Base-by-base conservation (phyloP, 2,888 invertebrate genomes). In the Nomada hirtipes region DNA sequence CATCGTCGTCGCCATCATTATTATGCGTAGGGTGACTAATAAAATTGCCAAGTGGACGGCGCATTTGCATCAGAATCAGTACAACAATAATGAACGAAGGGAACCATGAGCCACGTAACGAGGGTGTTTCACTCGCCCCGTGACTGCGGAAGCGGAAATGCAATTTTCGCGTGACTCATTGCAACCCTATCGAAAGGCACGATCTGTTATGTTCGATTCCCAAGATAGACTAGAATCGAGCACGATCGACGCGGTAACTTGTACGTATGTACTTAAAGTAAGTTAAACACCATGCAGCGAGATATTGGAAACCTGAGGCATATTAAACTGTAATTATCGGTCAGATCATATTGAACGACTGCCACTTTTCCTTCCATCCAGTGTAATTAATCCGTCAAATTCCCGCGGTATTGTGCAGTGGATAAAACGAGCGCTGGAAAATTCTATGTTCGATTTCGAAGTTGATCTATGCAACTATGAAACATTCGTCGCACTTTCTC, bases 91-190 rank as follows among this genome's bases (percentile, higher is more conserved):
- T 23, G 26, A 47, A 65, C 77, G 75, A 70, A 61, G 47, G 36
- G 64, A 68, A 79, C 65, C 57, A 77, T 36, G 63, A 26, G 53
- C 20, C 53, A 75, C 71, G 65, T 76, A 79, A 82, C 81, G 59
- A 81, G 80, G 86, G 88, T 86, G 88, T 83, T 78, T 80, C 76
- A 76, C 70, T 71, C 84, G 85, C 88, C 89, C 89, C 77, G 80
- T 64, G 77, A 55, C 67, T 36, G 69, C 79, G 70, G 65, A 85
- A 85, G 87, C 70, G 86, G 70, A 82, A 79, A 76, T 88, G 82
- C 85, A 90, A 91, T 88, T 90, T 89, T 84, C 82, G 75, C 71
- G 68, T 91, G 91, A 91, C 82, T 91, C 91, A 91, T 76, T 57
- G 72, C 29, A 82, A 89, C 84, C 89, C 86, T 85, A 47, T 36